Base-by-base conservation (phyloP, 2,797 vertebrate species). In the Synaphobranchus kaupii region DNA sequence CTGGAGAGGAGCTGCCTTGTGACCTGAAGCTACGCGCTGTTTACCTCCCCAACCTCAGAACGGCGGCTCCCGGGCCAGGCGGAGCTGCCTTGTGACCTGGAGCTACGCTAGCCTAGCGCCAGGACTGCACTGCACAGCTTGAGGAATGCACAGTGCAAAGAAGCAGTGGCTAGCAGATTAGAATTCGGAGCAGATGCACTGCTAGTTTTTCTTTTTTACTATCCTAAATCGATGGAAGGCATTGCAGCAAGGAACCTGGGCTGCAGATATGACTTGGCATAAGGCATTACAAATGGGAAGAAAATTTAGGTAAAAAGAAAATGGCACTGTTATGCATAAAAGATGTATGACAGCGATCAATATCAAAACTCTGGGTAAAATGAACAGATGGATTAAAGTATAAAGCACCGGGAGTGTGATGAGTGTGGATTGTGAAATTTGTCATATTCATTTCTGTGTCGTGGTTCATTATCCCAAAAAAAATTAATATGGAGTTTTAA, bases 361-460 rank as follows among this genome's bases (percentile, higher is more conserved):
- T 84, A 15, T 60, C 39, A 84, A 56, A 84, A 6, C 54, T 83
- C 22, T 28, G 1, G n/a, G 13, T 66, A n/a, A 73, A 34, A 73
- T 73, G 3, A 39, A 73, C 2, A 34, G 31, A 73, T 34, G 4
- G 7, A 34, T 25, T 6, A 25, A 50, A 82, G 28, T 20, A 28
- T n/a, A 44, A 50, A 54, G n/a, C 22, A 60, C 71, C 44, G 76
- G 82, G n/a, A n/a, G 71, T 39, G 48, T 87, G 60, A 85, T 39
- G 50, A 60, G 25, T 78, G 76, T 90, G 66, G 86, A 90, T 54
- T 44, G 85, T 89, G 83, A 83, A 91, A 84, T 89, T 87, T 89
- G 87, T 83, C 82, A 87, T 85, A 89, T 88, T 90, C 86, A 89
- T 90, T 90, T 86, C 86, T 89, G 86, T 90, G 89, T 84, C 73